Conservation (phyloP, 2,113 vertebrate species). For the Myocastor coypus region DNA sequence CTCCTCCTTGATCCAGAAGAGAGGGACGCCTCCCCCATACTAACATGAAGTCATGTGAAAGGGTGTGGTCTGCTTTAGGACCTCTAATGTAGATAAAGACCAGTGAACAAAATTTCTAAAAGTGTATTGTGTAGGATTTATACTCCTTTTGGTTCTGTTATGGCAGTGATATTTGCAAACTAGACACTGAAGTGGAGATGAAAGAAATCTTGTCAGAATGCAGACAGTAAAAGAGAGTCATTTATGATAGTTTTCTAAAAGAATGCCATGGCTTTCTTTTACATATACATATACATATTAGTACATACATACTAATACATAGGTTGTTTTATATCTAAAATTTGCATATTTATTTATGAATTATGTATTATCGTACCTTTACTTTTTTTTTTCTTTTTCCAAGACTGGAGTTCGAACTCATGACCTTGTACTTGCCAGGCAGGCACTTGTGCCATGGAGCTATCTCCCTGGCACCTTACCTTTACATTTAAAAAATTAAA, state of each 20-base stretch:
- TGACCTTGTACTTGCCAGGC: too few relatives aligned
- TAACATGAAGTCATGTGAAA: not conserved
- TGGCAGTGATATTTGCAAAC: not conserved
- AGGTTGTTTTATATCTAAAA: not conserved
- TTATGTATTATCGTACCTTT: not conserved
- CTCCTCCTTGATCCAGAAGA: not conserved
- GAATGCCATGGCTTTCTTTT: not conserved
- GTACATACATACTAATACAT: not conserved
- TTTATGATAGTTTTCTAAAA: not conserved
- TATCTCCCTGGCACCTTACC: too few relatives aligned
- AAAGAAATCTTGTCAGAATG: not conserved
- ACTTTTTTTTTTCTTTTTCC: too few relatives aligned
- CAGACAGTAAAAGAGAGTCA: not conserved
- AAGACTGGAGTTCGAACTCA: too few relatives aligned
- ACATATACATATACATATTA: not conserved
- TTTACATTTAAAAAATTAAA: not conserved
- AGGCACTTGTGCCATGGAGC: too few relatives aligned
- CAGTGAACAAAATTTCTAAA: not conserved
- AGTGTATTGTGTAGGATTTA: not conserved
- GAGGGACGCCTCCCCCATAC: rapidly evolving
- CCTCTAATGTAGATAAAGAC: not conserved
- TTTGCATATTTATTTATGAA: not conserved
- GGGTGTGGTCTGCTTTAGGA: not conserved
- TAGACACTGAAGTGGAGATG: not conserved
- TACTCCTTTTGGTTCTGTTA: not conserved